Evolutionary conservation across 2,888 invertebrate genomes (phyloP), one percentile per base, ranked within the genome.

Genomic region (Cancer borealis): DNA sequence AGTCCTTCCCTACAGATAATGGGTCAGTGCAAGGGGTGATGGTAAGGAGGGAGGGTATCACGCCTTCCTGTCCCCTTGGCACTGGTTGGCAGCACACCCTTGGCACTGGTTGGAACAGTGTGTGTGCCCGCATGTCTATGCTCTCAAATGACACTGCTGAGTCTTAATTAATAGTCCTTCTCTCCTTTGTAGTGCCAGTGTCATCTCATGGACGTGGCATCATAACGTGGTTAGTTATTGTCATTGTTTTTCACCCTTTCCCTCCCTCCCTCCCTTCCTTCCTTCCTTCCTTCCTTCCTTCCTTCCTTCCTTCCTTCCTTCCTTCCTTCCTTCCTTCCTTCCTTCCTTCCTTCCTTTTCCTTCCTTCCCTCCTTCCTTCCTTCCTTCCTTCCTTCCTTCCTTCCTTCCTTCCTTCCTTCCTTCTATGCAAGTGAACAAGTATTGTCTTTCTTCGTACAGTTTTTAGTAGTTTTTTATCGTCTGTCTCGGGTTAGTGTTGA

Each of bases 51-150:
- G 87, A 49, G 21, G 95, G 94, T 3, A 88, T 94, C 14, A 49
- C 88, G 3, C 60, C 49, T 0, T 84, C 60, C 45, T 92, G 54
- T n/a, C 92, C 92, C 4, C n/a, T 93, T 46, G 95, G 95, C 66
- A 95, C 93, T 47, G 92, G 90, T 26, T 95, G 95, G 95, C 92
- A 94, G n/a, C 88, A 93, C 84, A 94, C 92, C 1, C 8, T 91
- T 0, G 95, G 95, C 3, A 94, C 94, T 3, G 93, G 94, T 3
- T 95, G 95, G 95, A 95, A 90, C 46, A 30, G 60, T 10, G 47
- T 95, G 26, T 94, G 89, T 54, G 93, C 93, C 14, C 88, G 92
- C 10, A 87, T 94, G 12, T 60, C 87, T 17, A 87, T 92, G 12
- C 92, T 91, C 14, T 91, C 84, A 30, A 39, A 10, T 94, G 87